Conservation (phyloP, 2,113 vertebrate species). For the Sciurus niger region DNA sequence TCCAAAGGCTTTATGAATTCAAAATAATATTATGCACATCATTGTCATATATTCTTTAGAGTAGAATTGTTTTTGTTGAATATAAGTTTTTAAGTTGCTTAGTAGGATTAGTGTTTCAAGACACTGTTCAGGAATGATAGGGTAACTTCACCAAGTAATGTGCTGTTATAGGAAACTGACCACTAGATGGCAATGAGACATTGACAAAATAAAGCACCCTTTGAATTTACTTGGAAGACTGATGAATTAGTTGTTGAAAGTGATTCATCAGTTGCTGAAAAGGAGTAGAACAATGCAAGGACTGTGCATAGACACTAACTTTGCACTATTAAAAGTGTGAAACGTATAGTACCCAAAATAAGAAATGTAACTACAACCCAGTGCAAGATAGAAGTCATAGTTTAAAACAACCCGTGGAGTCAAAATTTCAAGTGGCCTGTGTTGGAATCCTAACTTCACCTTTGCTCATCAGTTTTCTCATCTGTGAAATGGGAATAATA, state of each 20-base stretch:
- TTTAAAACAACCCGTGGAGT: neutral
- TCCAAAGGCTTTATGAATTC: neutral
- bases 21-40: neutral
- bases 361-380: neutral
- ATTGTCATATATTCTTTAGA: neutral
- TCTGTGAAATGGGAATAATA: no score
- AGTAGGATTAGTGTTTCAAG: neutral
- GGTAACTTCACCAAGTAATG: neutral
- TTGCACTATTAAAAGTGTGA: neutral
- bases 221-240: conserved; percentile 55
- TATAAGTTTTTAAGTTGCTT: neutral
- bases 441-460: no score
- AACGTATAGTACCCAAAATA: neutral
- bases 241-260: conserved; percentile 29
- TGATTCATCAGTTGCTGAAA: conserved; percentile 37
- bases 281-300: neutral
- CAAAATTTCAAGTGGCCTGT: neutral
- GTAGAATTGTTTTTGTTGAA: neutral
- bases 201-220: neutral
- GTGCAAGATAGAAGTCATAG: neutral
- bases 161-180: neutral
- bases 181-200: conserved; percentile 50
- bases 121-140: neutral
- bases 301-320: neutral
- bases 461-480: no score